Base-by-base conservation (phyloP, 2,888 invertebrate genomes). In the Eurytoma adleriae region DNA sequence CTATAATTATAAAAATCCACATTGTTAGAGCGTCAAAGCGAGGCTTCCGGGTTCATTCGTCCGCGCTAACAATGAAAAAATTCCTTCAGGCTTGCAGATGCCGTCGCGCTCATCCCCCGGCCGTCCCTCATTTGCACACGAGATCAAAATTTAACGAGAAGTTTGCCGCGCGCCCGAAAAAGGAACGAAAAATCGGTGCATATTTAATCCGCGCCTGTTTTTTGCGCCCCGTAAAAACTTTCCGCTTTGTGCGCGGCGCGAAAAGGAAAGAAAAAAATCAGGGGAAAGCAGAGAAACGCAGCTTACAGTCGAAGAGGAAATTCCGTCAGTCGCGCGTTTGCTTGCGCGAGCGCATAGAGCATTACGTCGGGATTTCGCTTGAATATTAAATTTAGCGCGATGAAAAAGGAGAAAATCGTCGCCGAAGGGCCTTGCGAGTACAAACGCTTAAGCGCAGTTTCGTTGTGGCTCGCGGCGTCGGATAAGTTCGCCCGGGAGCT, bases 91-190 rank as follows among this genome's bases (percentile, higher is more conserved):
- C 40, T 40, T 40, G 54, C 54, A n/a, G n/a, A n/a, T 54, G 54
- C 54, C 4, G 40, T 54, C 54, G n/a, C 14, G 54, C 54, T n/a
- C 64, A 14, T 18, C 16, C 30, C 40, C 5, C 24, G 24, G 24
- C 7, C 16, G 30, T 18, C 20, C 3, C 18, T 64, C 64, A 48
- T 64, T 40, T 64, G 64, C 64, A 64, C 48, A 64, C 16, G 12
- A 48, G 18, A 64, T 64, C 40, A 64, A 64, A 64, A 64, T 48
- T 64, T 64, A 64, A 64, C 18, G 64, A 64, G 64, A 30, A 10
- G 18, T 48, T 64, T 10, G n/a, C 12, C 24, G 10, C 14, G 40
- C 48, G 12, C 14, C 13, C 48, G 10, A 48, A 14, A 64, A 64
- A 48, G 18, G 48, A 3, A 18, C 12, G 20, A 18, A 18, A 48